Evolutionary conservation across 2,797 vertebrate species (phyloP), one percentile per base, ranked within the genome.

Genomic region (Acanthis flammea): DNA sequence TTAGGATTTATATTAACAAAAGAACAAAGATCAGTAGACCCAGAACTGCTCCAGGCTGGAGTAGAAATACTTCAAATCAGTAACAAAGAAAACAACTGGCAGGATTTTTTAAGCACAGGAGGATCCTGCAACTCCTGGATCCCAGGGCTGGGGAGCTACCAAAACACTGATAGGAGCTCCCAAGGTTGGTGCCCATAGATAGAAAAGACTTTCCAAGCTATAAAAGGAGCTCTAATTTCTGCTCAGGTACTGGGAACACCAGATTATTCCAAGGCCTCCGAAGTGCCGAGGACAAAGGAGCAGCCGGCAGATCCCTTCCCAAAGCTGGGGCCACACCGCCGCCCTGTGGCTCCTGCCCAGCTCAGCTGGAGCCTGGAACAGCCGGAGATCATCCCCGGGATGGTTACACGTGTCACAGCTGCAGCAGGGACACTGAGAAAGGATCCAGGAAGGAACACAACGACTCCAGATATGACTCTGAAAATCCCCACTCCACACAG

Each of bases 31-130:
- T 41, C 61, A 66, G 30, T 0, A 7, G 33, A 53, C 22, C 30
- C 66, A 65, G 30, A 71, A 53, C 1, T 45, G 24, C 54, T 63
- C 62, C 22, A 67, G 16, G 27, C 16, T 86, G 42, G n/a, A 61
- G 10, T 2, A 65, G n/a, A 61, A 86, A 67, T 21, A 67, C 33
- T 19, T 80, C 0, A 0, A 1, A 48, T 6, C 1, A 5, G 39
- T 44, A 70, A 57, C 27, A 89, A 77, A 71, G 45, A 23, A 58
- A 80, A 68, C 4, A 60, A 41, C 2, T 57, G 23, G 2, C 2
- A 83, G 51, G 31, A 51, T 2, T 55, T 71, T 75, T 35, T 44
- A 61, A 28, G 23, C 1, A 2, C 13, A 37, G 48, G 33, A 72
- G 8, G 25, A 47, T 60, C 19, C 19, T 35, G 21, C 28, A 88